phyloP scores from a whole-genome alignment of 64 coral and sea anemone genomes.

The Pocillopora verrucosa region DNA sequence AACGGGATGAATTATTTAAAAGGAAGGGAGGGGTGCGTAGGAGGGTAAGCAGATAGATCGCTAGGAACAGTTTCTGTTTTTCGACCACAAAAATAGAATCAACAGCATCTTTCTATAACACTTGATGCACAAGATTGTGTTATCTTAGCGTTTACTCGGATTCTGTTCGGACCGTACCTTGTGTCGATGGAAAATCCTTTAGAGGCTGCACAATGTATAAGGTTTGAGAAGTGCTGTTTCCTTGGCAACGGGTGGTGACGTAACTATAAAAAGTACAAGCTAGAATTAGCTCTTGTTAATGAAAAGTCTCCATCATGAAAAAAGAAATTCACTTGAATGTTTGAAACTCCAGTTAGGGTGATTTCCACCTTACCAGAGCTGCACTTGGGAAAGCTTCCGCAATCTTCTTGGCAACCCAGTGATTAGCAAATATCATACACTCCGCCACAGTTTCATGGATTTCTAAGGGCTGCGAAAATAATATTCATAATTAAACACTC shows the following conservation, averaged over 20 bases:
- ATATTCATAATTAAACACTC: neutral
- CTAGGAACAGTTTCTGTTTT: too few relatives aligned
- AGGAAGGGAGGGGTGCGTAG: neutral
- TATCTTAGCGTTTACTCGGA: too few relatives aligned
- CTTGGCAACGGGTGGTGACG: conserved; percentile 85
- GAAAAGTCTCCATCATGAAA: neutral
- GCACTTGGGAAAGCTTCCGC: conserved; percentile 61
- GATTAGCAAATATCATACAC: conserved; percentile 96
- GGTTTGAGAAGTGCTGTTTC: conserved; percentile 68
- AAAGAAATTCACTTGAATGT: too few relatives aligned
- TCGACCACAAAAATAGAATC: too few relatives aligned
- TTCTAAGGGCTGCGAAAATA: conserved; percentile 68
- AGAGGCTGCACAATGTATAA: conserved; percentile 75
- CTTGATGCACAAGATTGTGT: too few relatives aligned
- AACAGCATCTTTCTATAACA: too few relatives aligned
- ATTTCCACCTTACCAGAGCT: conserved; percentile 62
- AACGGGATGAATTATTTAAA: neutral
- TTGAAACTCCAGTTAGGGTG: too few relatives aligned
- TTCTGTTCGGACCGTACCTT: conserved; percentile 27
- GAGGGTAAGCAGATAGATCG: too few relatives aligned
- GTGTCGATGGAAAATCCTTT: conserved; percentile 85
- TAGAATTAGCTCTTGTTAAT: neutral
- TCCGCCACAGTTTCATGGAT: conserved; percentile 91
- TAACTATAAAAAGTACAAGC: conserved; percentile 30
- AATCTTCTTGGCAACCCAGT: conserved; percentile 96